A percentile compares a stretch with the other conserved stretches of the same genome.
These are phyloP conservation scores for Zele albiditarsus DNA, from an alignment of 2,888 invertebrate genomes.

Conservation along the genomic window DNA sequence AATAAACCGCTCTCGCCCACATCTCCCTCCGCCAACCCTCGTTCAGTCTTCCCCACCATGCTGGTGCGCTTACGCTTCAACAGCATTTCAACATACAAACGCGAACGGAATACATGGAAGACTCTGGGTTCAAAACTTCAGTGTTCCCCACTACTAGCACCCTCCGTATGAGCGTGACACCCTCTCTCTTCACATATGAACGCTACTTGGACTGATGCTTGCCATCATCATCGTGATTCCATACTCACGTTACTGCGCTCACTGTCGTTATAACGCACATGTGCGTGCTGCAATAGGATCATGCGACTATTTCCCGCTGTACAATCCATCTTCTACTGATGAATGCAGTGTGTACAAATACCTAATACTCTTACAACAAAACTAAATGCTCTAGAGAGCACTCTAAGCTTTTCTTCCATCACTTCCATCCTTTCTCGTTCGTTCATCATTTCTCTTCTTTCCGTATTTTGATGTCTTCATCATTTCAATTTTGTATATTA, in stretches of 20 bases:
- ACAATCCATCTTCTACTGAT: not conserved
- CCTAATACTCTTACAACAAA: not conserved
- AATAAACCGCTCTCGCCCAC: conserved; percentile 68
- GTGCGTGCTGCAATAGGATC: not conserved
- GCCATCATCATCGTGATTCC: not conserved
- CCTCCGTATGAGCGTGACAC: conserved; percentile 28
- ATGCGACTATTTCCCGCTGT: not conserved
- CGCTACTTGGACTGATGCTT: conserved; percentile 14
- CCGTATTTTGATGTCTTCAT: conserved; percentile 6
- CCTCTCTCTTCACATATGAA: conserved; percentile 20
- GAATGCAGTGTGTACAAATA: not conserved
- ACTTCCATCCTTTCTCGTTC: not conserved
- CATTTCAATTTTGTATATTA: not conserved
- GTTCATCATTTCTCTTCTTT: not conserved
- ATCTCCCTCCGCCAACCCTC: conserved; percentile 68
- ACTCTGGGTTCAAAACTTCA: conserved; percentile 16
- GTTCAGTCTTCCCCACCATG: conserved; percentile 56
- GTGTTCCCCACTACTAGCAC: conserved; percentile 26
- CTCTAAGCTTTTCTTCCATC: not conserved
- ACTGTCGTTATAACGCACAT: conserved; percentile 9
- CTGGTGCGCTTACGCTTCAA: conserved; percentile 16
- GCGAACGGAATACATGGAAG: not conserved
- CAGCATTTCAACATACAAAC: conserved; percentile 3
- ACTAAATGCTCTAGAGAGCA: not conserved
- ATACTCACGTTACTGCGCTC: not conserved